Evolutionary conservation across 2,888 invertebrate genomes (phyloP), one percentile per base, ranked within the genome.

Genomic region (Machimus atricapillus): DNA sequence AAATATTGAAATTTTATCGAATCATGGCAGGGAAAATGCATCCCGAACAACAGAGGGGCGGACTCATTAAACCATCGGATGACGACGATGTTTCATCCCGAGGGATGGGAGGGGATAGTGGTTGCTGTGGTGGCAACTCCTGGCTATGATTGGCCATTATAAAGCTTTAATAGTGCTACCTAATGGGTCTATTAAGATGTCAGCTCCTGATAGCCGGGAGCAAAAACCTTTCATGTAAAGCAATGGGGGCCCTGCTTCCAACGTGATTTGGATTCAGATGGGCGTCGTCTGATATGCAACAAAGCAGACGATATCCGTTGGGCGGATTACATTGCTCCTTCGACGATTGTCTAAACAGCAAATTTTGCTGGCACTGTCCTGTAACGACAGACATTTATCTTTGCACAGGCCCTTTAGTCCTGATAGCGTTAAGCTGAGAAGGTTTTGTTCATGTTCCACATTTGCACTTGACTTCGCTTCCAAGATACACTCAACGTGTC

Each of bases 181-280:
- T 76, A 76, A 34, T 76, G 76, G 76, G 76, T 76, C 76, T 76
- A 76, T 76, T 76, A 76, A 76, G 76, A 76, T 76, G 76, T 76
- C 76, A 76, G 37, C 8, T 19, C 37, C 76, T 76, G 76, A 76
- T 76, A 76, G 76, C 14, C n/a, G 8, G 34, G 34, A 40, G 76
- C 76, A 40, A 76, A 76, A 76, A 76, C 37, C 37, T 76, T 76
- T 40, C 76, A 76, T 76, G 76, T 34, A 76, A 76, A 34, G 40
- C 76, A 66, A 66, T 66, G 66, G 23, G 66, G 66, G 66, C 27
- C 27, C 23, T 66, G 27, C 66, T 66, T 3, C 27, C 23, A 66
- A 66, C 66, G 66, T 66, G 66, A 66, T 66, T 66, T 2, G 66
- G 66, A 23, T 19, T 27, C 66, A 19, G 66, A 66, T 66, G 66